Percentiles rank a stretch among this genome's conserved stretches.
phyloP scores from a whole-genome alignment of 2,888 invertebrate genomes.

The Agrochola lota region DNA sequence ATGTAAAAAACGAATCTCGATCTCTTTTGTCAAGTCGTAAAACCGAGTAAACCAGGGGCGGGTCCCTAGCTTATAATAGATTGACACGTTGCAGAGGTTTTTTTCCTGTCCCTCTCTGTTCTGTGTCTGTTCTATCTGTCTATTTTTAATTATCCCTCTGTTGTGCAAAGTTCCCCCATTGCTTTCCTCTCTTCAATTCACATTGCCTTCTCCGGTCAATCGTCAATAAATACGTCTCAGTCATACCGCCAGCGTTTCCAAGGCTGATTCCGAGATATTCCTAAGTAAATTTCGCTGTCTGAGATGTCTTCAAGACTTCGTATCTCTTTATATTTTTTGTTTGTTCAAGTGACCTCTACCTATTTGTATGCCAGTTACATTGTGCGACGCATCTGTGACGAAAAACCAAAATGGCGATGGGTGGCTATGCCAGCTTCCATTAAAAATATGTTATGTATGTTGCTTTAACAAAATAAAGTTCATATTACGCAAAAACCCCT shows the following conservation, averaged over 20 bases:
- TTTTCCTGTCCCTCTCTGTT: too few relatives aligned
- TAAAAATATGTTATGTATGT: not conserved
- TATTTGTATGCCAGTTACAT: not conserved
- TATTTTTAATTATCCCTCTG: not conserved
- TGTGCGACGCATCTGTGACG: not conserved
- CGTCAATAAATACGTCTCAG: not conserved
- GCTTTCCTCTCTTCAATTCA: not conserved
- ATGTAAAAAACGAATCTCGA: too few relatives aligned
- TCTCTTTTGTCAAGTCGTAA: too few relatives aligned
- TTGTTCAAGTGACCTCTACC: not conserved
- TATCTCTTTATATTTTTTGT: not conserved
- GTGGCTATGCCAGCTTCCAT: not conserved
- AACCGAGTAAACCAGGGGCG: too few relatives aligned
- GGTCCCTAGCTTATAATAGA: too few relatives aligned
- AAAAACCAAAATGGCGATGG: not conserved
- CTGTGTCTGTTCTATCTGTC: too few relatives aligned
- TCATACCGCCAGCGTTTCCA: not conserved
- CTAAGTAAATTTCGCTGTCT: not conserved
- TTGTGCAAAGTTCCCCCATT: not conserved
- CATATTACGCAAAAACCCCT: not conserved
- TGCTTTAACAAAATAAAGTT: constrained; percentile 18
- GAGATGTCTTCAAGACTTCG: not conserved
- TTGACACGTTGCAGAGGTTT: too few relatives aligned
- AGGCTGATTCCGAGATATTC: not conserved
- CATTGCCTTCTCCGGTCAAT: not conserved